Conservation (phyloP, 2,113 vertebrate species). For the Toxotes jaculatrix region DNA sequence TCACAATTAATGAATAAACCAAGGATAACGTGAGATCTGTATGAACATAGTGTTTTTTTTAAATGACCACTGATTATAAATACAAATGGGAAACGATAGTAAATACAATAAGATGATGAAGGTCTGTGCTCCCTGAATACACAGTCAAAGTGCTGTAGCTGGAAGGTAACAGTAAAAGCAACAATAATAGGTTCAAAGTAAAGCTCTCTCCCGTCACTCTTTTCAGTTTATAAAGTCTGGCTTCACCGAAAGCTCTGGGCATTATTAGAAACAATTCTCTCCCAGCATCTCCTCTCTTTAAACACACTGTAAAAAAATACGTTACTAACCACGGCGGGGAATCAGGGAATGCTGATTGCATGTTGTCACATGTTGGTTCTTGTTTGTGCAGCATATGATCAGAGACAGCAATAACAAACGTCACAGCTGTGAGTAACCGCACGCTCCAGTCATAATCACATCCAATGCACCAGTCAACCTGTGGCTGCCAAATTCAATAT, state of each 20-base stretch:
- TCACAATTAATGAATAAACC: not conserved
- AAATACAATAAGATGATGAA: too few relatives aligned
- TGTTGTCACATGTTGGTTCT: slow-evolving; percentile 22
- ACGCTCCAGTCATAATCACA: slow-evolving; percentile 28
- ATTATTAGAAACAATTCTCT: too few relatives aligned
- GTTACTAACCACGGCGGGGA: not conserved
- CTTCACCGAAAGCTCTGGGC: too few relatives aligned
- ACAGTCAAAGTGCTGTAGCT: too few relatives aligned
- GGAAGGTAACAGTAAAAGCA: too few relatives aligned
- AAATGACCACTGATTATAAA: too few relatives aligned
- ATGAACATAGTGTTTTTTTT: too few relatives aligned
- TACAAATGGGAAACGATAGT: too few relatives aligned
- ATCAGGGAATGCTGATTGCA: slow-evolving; percentile 1
- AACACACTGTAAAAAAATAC: not conserved
- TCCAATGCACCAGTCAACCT: slow-evolving; percentile 20
- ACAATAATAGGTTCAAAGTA: too few relatives aligned
- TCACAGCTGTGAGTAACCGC: slow-evolving; percentile 43
- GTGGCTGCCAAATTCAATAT: slow-evolving; percentile 41
- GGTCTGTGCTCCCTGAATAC: too few relatives aligned
- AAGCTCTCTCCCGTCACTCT: too few relatives aligned
- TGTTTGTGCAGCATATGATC: slow-evolving; percentile 12
- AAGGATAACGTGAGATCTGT: not conserved
- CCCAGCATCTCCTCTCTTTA: not conserved
- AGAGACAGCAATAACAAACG: slow-evolving; percentile 27
- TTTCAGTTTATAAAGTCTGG: too few relatives aligned